phyloP scores from a whole-genome alignment of 2,888 invertebrate genomes.

The Drosophila macrospina region DNA sequence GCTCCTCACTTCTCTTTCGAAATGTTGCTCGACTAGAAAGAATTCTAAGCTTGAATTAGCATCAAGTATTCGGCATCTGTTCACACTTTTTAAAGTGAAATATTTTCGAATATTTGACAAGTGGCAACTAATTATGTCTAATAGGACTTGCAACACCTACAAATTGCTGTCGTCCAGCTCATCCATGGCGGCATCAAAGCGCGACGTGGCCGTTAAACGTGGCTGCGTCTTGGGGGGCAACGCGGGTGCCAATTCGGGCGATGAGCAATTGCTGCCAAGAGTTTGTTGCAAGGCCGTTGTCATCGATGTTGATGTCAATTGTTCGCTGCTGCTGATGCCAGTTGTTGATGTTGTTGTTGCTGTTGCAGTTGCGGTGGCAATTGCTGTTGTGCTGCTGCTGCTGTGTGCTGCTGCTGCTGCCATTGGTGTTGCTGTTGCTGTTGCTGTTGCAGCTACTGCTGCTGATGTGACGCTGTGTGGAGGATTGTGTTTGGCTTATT shows the following conservation, averaged over 20 bases:
- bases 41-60: too few relatives aligned
- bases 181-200: constrained; percentile 89
- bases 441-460: constrained; percentile 37
- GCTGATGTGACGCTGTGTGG: constrained; percentile 54
- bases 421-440: constrained; percentile 21
- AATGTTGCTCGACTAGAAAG: too few relatives aligned
- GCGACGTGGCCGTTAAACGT: constrained; percentile 81
- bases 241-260: constrained; percentile 63
- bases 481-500: constrained; percentile 63
- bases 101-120: too few relatives aligned
- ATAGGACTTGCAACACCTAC: constrained; percentile 60
- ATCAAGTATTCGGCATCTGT: too few relatives aligned
- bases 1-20: too few relatives aligned
- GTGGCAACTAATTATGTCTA: not conserved
- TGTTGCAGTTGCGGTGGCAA: constrained; percentile 42
- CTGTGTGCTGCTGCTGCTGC: not conserved
- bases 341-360: constrained; percentile 27
- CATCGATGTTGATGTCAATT: constrained; percentile 15
- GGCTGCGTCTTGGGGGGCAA: constrained; percentile 66
- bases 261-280: constrained; percentile 27
- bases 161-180: constrained; percentile 86
- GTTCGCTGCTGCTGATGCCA: constrained; percentile 24
- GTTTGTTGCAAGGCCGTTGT: constrained; percentile 14
- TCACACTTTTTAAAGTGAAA: too few relatives aligned
- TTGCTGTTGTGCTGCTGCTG: constrained; percentile 45